Conservation (phyloP, 2,888 invertebrate genomes). For the Melinaea menophilus region DNA sequence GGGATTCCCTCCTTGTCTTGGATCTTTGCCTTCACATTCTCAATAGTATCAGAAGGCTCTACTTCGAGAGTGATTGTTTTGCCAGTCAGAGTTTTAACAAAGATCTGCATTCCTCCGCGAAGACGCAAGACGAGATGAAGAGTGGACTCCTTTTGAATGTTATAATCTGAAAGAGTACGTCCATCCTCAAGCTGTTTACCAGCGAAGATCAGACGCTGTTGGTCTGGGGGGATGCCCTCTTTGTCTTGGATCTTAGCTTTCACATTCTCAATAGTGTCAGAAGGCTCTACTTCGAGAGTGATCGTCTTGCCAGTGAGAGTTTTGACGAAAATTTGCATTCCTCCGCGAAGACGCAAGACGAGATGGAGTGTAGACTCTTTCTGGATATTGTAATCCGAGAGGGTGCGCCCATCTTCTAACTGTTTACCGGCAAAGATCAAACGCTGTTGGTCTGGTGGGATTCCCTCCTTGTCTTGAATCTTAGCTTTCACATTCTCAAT, state of each 20-base stretch:
- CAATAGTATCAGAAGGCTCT: conserved; percentile 42
- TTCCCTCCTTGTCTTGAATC: conserved; percentile 62
- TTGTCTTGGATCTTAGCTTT: conserved; percentile 53
- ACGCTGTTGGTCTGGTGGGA: conserved; percentile 61
- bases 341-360: conserved; percentile 50
- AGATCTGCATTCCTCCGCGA: conserved; percentile 44
- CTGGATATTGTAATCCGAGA: conserved; percentile 64
- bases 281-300: conserved; percentile 46
- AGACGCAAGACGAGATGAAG: conserved; percentile 41
- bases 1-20: conserved; percentile 45
- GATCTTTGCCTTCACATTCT: conserved; percentile 45
- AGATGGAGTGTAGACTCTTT: conserved; percentile 62
- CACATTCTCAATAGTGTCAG: conserved; percentile 50
- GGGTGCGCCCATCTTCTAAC: conserved; percentile 59
- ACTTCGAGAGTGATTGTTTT: conserved; percentile 47
- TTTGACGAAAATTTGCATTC: conserved; percentile 52
- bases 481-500: conserved; percentile 66
- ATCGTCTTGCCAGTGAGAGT: conserved; percentile 51
- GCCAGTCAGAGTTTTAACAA: conserved; percentile 44
- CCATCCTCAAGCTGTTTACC: conserved; percentile 52
- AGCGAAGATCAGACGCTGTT: conserved; percentile 49
- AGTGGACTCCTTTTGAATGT: conserved; percentile 45
- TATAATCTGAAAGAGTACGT: conserved; percentile 49
- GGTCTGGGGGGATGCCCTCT: conserved; percentile 52
- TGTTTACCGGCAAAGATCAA: conserved; percentile 65